A percentile compares a stretch with the other conserved stretches of the same genome.
phyloP scores from a whole-genome alignment of 2,888 invertebrate genomes.

The Caenorhabditis afra region DNA sequence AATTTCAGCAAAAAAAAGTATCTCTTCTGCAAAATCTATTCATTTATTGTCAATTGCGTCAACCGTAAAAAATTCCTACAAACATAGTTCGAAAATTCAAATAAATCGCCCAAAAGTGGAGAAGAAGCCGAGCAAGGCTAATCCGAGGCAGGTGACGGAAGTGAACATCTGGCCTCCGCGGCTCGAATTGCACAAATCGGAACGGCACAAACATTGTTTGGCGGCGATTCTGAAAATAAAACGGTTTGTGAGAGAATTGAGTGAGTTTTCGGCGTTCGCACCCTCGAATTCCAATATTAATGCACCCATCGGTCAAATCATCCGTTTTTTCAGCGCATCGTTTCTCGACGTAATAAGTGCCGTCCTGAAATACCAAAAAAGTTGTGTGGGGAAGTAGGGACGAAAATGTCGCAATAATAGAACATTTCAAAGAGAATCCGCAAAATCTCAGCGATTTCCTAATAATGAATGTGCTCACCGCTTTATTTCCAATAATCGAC shows the following conservation, averaged over 20 bases:
- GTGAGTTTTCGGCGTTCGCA: constrained; percentile 2
- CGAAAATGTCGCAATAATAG: no score
- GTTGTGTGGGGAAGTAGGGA: no score
- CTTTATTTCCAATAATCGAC: constrained; percentile 57
- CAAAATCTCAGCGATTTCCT: neutral
- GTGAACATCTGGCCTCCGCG: neutral
- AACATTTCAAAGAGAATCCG: neutral
- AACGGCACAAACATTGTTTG: constrained; percentile 58
- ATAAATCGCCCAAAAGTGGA: neutral
- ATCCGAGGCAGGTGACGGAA: constrained; percentile 24
- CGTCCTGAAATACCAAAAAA: constrained; percentile 60
- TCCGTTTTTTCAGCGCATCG: constrained; percentile 61
- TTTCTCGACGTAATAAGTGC: constrained; percentile 64
- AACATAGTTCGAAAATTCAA: neutral
- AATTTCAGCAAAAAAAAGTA: neutral
- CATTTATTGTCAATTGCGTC: neutral
- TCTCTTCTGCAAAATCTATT: no score
- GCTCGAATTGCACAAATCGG: constrained; percentile 58
- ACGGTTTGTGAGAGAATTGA: neutral
- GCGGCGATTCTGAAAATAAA: constrained; percentile 53
- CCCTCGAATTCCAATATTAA: constrained; percentile 59
- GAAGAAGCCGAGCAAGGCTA: constrained; percentile 21
- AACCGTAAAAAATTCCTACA: constrained; percentile 33
- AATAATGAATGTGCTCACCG: constrained; percentile 48
- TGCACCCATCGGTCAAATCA: constrained; percentile 60